Evolutionary conservation across 2,888 invertebrate genomes (phyloP), one percentile per base, ranked within the genome.

Genomic region (Philopedon plagiatum): DNA sequence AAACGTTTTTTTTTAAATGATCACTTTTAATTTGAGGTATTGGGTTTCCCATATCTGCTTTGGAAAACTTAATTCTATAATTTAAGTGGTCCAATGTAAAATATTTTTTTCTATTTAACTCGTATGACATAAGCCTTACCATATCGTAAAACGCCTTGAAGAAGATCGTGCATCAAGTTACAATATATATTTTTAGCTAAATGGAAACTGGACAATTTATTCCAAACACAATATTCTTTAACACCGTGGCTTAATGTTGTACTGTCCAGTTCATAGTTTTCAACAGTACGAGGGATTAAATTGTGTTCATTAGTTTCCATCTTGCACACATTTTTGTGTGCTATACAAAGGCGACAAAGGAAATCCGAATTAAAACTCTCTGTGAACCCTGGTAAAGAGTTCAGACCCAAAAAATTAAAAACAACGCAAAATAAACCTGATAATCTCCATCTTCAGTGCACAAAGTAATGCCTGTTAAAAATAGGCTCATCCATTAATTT

Each of bases 51-150:
- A n/a, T 2, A 32, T 60, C 66, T 9, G 46, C 32, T 58, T 44
- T 66, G 0, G 66, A 54, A 26, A 57, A 66, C 18, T 66, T 66
- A 13, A 66, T 66, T 66, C 39, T 58, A 34, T 56, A 32, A 26
- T 66, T 66, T 23, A 46, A 23, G 2, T 23, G 46, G 1, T 64
- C 19, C 26, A 61, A 46, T 9, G 44, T 19, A 62, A 54, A 66
- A 49, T 49, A 62, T 62, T 62, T 62, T 32, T 19, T 62, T 29
- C 5, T 61, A n/a, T 49, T 62, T 9, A 66, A 29, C 8, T 60
- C n/a, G 11, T 60, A 64, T 70, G 23, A 70, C n/a, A 39, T 26
- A 65, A n/a, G 64, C 64, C 70, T 65, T 70, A 51, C 57, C 64
- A 23, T 70, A 70, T 5, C 70, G 11, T 57, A 70, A 41, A 44